phyloP scores from a whole-genome alignment of 2,797 vertebrate genomes.

The Rhynchotus rufescens region DNA sequence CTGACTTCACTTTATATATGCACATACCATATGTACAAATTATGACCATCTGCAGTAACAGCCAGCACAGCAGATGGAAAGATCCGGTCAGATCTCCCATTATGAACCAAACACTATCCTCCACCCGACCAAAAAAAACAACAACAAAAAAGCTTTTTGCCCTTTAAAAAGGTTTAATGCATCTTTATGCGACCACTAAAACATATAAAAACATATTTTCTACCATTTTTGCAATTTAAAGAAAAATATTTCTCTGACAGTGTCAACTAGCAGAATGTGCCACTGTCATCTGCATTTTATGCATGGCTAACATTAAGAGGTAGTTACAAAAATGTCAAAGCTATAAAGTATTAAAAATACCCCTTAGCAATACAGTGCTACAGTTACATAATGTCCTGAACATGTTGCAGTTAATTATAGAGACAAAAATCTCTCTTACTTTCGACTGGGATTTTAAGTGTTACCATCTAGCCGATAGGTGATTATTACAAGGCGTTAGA shows the following conservation, averaged over 20 bases:
- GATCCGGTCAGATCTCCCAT: constrained; percentile 4
- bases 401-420: neutral
- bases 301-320: neutral
- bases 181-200: neutral
- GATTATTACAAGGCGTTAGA: neutral
- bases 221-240: neutral
- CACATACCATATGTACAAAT: constrained; percentile 24
- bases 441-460: neutral
- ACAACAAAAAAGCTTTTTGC: neutral
- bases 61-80: constrained; percentile 49
- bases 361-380: neutral
- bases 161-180: neutral
- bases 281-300: neutral
- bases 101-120: neutral
- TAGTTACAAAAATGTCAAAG: neutral
- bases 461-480: neutral
- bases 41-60: constrained; percentile 46
- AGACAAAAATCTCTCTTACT: neutral
- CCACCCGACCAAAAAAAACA: neutral
- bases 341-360: neutral
- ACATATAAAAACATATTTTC: neutral
- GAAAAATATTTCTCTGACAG: neutral
- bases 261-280: neutral
- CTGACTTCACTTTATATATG: constrained; percentile 15
- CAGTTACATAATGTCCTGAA: neutral